Conservation (phyloP, 2,113 vertebrate species). For the Tautogolabrus adspersus region DNA sequence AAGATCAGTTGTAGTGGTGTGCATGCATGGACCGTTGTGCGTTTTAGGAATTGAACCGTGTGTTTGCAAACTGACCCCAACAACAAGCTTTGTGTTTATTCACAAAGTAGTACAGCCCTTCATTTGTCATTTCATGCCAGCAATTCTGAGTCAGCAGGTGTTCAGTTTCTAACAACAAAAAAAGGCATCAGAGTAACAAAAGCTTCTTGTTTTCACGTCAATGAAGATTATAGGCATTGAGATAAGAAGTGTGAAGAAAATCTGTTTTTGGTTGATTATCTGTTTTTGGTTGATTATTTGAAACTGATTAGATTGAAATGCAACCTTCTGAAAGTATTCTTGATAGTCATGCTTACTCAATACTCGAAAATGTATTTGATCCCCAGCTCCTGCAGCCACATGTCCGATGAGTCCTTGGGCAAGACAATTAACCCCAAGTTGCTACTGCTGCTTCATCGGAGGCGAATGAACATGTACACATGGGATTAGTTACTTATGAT, state of each 20-base stretch:
- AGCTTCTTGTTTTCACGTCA: too few species aligned
- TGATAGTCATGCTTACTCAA: neutral
- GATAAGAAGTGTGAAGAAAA: too few species aligned
- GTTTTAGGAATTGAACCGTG: neutral
- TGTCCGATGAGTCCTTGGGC: too few species aligned
- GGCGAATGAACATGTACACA: too few species aligned
- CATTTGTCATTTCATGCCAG: neutral
- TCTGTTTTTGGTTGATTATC: too few species aligned
- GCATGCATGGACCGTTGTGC: neutral
- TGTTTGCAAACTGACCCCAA: neutral
- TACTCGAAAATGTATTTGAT: neutral
- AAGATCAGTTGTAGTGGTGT: too few species aligned
- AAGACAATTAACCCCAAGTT: too few species aligned
- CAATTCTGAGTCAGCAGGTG: neutral
- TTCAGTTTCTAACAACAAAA: neutral
- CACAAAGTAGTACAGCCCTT: neutral
- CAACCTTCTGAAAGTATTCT: neutral
- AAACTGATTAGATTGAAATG: too few species aligned
- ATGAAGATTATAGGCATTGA: too few species aligned
- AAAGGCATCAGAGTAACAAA: neutral
- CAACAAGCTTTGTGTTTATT: neutral
- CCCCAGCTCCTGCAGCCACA: too few species aligned
- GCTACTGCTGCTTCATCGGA: too few species aligned
- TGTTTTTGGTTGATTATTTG: neutral
- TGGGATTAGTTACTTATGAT: too few species aligned